phyloP scores from a whole-genome alignment of 2,888 invertebrate genomes.

The Carterocephalus palaemon region DNA sequence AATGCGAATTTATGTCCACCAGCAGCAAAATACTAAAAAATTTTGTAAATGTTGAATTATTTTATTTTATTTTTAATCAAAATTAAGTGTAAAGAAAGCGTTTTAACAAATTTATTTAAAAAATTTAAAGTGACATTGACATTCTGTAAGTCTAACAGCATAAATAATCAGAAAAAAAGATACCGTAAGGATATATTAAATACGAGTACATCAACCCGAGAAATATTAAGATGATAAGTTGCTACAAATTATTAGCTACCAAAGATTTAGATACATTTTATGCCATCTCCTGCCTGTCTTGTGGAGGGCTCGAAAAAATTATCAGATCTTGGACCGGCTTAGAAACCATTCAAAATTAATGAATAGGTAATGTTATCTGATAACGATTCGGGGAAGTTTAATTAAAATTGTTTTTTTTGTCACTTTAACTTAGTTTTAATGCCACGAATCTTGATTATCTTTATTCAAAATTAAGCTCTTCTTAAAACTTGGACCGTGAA shows the following conservation, averaged over 20 bases:
- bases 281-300: constrained; percentile 72
- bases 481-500: constrained; percentile 54
- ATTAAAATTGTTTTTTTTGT: constrained; percentile 69
- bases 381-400: constrained; percentile 74
- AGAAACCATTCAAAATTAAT: constrained; percentile 75
- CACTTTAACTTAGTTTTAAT: constrained; percentile 63
- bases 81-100: no score
- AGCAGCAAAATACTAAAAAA: no score
- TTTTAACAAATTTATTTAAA: no score
- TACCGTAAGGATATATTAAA: not conserved
- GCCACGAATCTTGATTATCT: constrained; percentile 67
- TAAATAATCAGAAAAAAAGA: no score
- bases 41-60: no score
- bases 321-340: constrained; percentile 68
- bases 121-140: no score
- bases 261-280: constrained; percentile 72
- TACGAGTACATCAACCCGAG: no score
- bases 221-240: no score
- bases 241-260: constrained; percentile 72
- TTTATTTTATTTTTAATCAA: no score
- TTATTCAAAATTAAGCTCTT: constrained; percentile 55
- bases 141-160: no score
- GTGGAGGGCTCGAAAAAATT: constrained; percentile 66
- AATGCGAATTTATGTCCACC: no score
- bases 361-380: constrained; percentile 74